Percentiles rank a stretch among this genome's conserved stretches.
These are phyloP conservation scores for Brachynemurus nebulosus DNA, from an alignment of 2,888 invertebrate species.

Conservation along the genomic window DNA sequence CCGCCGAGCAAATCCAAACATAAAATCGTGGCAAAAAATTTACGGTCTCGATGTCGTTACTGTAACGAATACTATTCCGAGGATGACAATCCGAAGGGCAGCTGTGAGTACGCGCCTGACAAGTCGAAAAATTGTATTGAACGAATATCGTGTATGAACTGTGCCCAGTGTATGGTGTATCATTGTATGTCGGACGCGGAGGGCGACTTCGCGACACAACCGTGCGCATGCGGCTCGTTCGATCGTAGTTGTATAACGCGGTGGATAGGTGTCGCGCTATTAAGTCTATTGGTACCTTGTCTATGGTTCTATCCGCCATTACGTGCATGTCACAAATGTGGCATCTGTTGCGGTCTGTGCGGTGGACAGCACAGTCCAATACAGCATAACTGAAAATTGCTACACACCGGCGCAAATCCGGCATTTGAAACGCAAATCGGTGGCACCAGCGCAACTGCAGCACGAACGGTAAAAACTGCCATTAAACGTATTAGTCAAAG, in stretches of 20 bases:
- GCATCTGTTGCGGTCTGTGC: constrained; percentile 64
- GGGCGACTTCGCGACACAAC: constrained; percentile 72
- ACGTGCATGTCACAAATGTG: constrained; percentile 70
- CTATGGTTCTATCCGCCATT: constrained; percentile 88
- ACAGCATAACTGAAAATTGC: not conserved
- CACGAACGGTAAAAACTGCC: not conserved
- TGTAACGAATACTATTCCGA: constrained; percentile 71
- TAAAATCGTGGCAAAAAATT: constrained; percentile 27
- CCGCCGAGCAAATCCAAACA: constrained; percentile 28
- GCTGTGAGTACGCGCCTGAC: constrained; percentile 80
- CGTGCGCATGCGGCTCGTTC: constrained; percentile 62
- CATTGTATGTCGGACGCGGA: constrained; percentile 88
- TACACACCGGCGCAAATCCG: not conserved
- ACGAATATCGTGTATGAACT: constrained; percentile 68
- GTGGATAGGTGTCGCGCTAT: constrained; percentile 75
- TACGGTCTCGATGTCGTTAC: constrained; percentile 44
- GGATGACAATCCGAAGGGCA: constrained; percentile 74
- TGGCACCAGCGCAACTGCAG: not conserved
- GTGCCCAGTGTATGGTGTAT: constrained; percentile 82
- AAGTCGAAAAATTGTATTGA: constrained; percentile 66
- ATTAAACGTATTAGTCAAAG: not conserved
- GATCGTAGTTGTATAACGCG: constrained; percentile 62
- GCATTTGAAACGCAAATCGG: too few relatives aligned
- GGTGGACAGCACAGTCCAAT: constrained; percentile 58
- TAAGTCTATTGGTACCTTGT: constrained; percentile 82